Percentiles rank a stretch among this genome's conserved stretches.
Evolutionary conservation across 2,113 vertebrate species (phyloP).

Genomic region (Jacana jacana): DNA sequence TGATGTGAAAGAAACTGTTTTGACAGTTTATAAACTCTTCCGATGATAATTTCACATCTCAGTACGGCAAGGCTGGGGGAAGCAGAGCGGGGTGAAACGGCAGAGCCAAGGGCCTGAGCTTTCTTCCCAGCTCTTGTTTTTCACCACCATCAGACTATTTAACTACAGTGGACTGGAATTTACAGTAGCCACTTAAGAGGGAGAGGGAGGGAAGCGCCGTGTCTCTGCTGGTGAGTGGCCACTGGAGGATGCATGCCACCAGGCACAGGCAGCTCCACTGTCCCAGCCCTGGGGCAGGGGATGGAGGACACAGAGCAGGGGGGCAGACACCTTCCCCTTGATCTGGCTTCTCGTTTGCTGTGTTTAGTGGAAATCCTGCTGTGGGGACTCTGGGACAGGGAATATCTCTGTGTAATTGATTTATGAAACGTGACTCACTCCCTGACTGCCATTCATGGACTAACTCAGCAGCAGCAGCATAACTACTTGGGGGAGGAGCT

Average conservation of each 20-base stretch:
- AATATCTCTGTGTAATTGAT: not conserved
- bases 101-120: not conserved
- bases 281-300: fast-evolving
- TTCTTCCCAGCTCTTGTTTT: not conserved
- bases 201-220: not conserved
- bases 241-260: not conserved
- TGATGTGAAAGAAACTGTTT: not conserved
- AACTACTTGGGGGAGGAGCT: not conserved
- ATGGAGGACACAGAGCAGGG: fast-evolving
- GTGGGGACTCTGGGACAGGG: not conserved
- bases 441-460: not conserved
- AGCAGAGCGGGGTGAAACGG: not conserved
- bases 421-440: not conserved
- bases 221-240: fast-evolving
- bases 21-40: not conserved
- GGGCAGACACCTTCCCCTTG: not conserved
- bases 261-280: not conserved
- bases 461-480: not conserved
- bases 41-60: not conserved
- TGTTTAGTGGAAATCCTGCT: not conserved
- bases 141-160: not conserved
- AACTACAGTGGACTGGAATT: not conserved
- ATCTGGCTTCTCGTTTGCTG: not conserved
- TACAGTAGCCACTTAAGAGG: not conserved
- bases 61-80: not conserved